phyloP scores from a whole-genome alignment of 2,797 vertebrate species.

The Hypotaenidia okinawae region DNA sequence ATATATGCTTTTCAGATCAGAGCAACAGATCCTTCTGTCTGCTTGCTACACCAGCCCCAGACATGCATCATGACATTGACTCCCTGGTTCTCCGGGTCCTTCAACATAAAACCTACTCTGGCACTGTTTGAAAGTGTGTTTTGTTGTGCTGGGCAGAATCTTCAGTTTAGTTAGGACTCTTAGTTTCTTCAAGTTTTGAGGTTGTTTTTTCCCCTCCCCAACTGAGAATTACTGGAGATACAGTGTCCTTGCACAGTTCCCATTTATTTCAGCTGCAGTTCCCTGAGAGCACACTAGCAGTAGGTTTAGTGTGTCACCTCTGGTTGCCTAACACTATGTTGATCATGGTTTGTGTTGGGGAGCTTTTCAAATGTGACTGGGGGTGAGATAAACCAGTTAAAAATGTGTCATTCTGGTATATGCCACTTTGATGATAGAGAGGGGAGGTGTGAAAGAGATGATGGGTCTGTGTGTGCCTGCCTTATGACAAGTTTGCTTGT shows the following conservation, averaged over 20 bases:
- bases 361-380: neutral
- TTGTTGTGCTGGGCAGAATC: neutral
- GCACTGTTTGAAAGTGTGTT: neutral
- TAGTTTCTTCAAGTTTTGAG: neutral
- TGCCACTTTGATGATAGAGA: neutral
- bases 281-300: neutral
- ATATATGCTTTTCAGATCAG: neutral
- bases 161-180: neutral
- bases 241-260: neutral
- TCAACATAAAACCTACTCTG: neutral
- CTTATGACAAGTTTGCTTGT: neutral
- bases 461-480: neutral
- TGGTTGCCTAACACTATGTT: neutral
- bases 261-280: neutral
- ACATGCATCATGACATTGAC: neutral
- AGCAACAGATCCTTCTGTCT: neutral
- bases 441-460: neutral
- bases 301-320: neutral
- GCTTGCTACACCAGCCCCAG: neutral
- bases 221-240: neutral
- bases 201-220: neutral
- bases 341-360: neutral
- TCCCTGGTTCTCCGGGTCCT: neutral
- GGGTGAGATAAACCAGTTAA: neutral
- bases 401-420: neutral